Evolutionary conservation across 2,888 invertebrate species (phyloP).

Genomic region (Chymomyza fuscimana): DNA sequence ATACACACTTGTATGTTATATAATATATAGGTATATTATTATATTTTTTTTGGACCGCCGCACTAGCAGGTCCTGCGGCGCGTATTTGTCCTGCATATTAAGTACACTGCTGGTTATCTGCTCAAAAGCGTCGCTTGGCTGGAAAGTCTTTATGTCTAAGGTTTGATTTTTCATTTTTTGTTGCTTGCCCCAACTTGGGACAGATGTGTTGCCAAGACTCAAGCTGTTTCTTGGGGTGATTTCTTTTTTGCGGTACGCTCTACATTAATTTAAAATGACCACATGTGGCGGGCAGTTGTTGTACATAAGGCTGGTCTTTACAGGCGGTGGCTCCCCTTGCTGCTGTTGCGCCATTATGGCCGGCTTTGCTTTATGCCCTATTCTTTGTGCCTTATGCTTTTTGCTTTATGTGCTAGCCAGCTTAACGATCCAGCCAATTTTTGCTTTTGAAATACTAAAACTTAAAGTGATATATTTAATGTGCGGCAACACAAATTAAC

Average conservation of each 20-base stretch:
- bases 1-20: neutral
- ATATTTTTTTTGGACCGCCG: slow-evolving; percentile 2
- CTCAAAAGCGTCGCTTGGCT: slow-evolving; percentile 14
- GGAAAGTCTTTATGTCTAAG: neutral
- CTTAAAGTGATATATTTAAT: neutral
- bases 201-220: slow-evolving; percentile 4
- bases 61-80: slow-evolving; percentile 41
- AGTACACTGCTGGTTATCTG: slow-evolving; percentile 43
- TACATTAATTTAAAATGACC: slow-evolving; percentile 42
- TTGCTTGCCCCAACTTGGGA: slow-evolving; percentile 11
- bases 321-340: neutral
- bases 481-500: neutral
- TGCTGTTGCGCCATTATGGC: slow-evolving; percentile 11
- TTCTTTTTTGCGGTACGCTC: slow-evolving; percentile 14
- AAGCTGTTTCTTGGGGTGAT: slow-evolving; percentile 17
- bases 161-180: slow-evolving; percentile 5
- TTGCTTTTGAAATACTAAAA: neutral
- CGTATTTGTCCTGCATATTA: slow-evolving; percentile 63
- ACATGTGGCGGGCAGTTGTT: slow-evolving; percentile 44
- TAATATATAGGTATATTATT: neutral
- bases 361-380: neutral
- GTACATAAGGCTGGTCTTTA: neutral
- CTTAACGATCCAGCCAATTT: neutral
- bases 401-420: no score
- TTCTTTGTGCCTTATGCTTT: neutral